Evolutionary conservation across 2,797 vertebrate species (phyloP).

Genomic region (Glyptemys insculpta): DNA sequence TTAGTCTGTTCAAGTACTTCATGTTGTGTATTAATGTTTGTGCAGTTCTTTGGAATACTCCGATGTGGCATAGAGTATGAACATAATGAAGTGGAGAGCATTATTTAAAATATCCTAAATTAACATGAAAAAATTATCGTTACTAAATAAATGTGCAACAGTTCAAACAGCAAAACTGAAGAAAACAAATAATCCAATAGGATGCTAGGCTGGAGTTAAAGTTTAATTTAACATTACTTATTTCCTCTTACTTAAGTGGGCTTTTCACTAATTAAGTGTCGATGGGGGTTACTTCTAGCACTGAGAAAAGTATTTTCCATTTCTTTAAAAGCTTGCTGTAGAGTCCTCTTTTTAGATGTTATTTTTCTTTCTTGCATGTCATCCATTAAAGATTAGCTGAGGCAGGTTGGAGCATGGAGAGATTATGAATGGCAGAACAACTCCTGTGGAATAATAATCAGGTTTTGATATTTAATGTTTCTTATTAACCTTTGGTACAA

Average conservation of each 20-base stretch:
- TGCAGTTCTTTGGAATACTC: conserved; percentile 13
- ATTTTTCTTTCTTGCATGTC: conserved; percentile 84
- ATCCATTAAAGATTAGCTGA: conserved; percentile 89
- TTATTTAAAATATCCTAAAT: conserved; percentile 30
- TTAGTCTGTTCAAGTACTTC: neutral
- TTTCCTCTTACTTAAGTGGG: conserved; percentile 16
- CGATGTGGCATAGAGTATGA: neutral
- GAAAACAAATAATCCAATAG: conserved; percentile 37
- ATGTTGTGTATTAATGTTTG: neutral
- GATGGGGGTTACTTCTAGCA: conserved; percentile 52
- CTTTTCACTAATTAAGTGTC: conserved; percentile 59
- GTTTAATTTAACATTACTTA: conserved; percentile 54
- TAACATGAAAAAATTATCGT: conserved; percentile 29
- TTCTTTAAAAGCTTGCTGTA: conserved; percentile 73
- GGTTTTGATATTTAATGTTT: conserved; percentile 90
- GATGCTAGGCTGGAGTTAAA: conserved; percentile 29
- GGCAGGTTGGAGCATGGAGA: conserved; percentile 85
- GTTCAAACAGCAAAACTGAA: conserved; percentile 20
- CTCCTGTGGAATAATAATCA: conserved; percentile 89
- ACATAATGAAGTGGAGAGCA: neutral
- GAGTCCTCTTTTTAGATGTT: conserved; percentile 77
- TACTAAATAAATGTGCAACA: conserved; percentile 6
- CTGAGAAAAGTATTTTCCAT: conserved; percentile 70
- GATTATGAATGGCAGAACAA: conserved; percentile 87
- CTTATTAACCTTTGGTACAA: conserved; percentile 90